Evolutionary conservation across 2,888 invertebrate genomes (phyloP), one percentile per base, ranked within the genome.

Genomic region (Amphipyra berbera): DNA sequence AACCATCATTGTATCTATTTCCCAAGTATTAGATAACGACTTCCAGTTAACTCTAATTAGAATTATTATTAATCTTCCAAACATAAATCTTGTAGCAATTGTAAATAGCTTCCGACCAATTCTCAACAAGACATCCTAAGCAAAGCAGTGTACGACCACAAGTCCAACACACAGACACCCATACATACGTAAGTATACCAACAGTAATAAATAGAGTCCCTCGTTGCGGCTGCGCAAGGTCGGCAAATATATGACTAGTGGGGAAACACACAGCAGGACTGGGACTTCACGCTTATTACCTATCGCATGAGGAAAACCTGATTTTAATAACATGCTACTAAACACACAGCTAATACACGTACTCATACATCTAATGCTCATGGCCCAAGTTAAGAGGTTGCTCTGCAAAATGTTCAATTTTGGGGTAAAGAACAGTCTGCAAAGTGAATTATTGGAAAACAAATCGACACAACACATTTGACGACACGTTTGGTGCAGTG

Each of bases 81-180:
- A 38, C 13, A 40, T 12, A 37, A 15, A 56, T 10, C 13, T 61
- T 10, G 9, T n/a, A 42, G 30, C 12, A 3, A 7, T 37, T 10
- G 37, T 12, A 37, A 37, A 37, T 37, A 37, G 10, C 9, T 38
- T 41, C 49, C 10, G 44, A 56, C n/a, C 15, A 5, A 10, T 10
- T n/a, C 2, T 21, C 21, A 5, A 49, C 14, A 13, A 45, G 27
- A 37, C 13, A 15, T 14, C 10, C 47, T 41, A 49, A 47, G 12
- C 13, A 57, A 61, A 68, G n/a, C 46, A 56, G 15, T 1, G 33
- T 10, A 21, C 27, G 44, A 12, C 48, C 63, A 2, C 53, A 15
- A 37, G 27, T 21, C 5, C 10, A n/a, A 57, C 45, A 49, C 30
- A 56, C 8, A 57, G 35, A 38, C 13, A 57, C 7, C 33, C 14